These are phyloP conservation scores for Malthinus seriepunctatus DNA, from an alignment of 2,888 invertebrate genomes.

Conservation along the genomic window DNA sequence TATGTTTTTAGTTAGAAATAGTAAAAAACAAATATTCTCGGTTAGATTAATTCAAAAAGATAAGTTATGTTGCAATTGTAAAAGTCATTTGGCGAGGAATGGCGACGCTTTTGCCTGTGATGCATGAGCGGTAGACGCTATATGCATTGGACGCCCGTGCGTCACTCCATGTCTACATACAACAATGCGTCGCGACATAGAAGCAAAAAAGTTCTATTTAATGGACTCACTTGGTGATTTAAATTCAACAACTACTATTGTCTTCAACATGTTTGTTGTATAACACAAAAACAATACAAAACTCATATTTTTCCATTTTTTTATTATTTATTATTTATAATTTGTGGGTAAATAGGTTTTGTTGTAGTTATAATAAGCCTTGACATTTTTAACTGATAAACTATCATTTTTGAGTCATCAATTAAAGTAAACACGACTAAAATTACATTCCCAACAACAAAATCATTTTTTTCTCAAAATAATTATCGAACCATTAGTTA, in stretches of 20 bases:
- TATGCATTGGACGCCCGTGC: conserved; percentile 38
- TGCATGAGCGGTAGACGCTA: conserved; percentile 42
- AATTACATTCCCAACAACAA: too few species aligned
- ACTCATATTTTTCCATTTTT: too few species aligned
- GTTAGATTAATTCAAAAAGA: conserved; percentile 48
- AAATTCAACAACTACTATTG: conserved; percentile 15
- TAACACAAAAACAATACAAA: too few species aligned
- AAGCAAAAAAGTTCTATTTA: conserved; percentile 27
- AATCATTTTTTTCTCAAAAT: too few species aligned
- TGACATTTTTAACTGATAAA: too few species aligned
- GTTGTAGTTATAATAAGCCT: too few species aligned
- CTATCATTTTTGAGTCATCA: too few species aligned
- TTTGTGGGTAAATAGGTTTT: too few species aligned
- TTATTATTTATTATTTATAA: too few species aligned
- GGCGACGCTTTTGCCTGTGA: conserved; percentile 40
- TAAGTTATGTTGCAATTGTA: conserved; percentile 51
- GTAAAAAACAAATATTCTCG: conserved; percentile 23
- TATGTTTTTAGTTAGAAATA: conserved; percentile 16
- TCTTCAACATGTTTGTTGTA: not conserved
- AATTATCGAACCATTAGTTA: too few species aligned
- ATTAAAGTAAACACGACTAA: too few species aligned
- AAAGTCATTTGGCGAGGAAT: conserved; percentile 51
- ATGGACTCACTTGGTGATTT: conserved; percentile 22
- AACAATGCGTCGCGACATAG: conserved; percentile 31
- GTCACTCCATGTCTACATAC: conserved; percentile 34